phyloP scores from a whole-genome alignment of 2,797 vertebrate species.

The Erpetoichthys calabaricus region DNA sequence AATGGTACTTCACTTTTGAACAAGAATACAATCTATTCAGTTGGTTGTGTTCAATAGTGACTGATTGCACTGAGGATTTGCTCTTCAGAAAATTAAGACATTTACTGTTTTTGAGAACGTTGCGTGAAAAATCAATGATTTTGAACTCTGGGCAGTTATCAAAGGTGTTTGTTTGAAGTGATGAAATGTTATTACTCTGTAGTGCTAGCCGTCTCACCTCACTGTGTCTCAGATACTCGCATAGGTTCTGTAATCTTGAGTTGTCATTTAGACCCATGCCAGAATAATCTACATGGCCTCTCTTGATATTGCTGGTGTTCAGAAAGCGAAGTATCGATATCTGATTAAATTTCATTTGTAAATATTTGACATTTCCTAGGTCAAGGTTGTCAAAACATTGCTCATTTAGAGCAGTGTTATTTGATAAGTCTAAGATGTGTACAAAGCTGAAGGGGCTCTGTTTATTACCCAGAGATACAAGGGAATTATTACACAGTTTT shows the following conservation, averaged over 20 bases:
- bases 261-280: slow-evolving; percentile 27
- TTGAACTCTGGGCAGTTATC: slow-evolving; percentile 32
- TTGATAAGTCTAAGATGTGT: slow-evolving; percentile 40
- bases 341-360: slow-evolving; percentile 35
- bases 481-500: slow-evolving; percentile 34
- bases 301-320: slow-evolving; percentile 29
- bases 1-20: neutral
- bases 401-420: slow-evolving; percentile 28
- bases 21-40: slow-evolving; percentile 24
- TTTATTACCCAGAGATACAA: slow-evolving; percentile 33
- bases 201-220: slow-evolving; percentile 23
- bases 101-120: slow-evolving; percentile 14
- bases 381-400: slow-evolving; percentile 35
- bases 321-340: slow-evolving; percentile 35
- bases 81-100: slow-evolving; percentile 38
- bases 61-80: slow-evolving; percentile 19
- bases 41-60: slow-evolving; percentile 42
- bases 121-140: slow-evolving; percentile 37
- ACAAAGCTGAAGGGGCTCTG: slow-evolving; percentile 28
- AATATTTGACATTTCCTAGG: slow-evolving; percentile 24
- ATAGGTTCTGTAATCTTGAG: slow-evolving; percentile 22
- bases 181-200: slow-evolving; percentile 25
- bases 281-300: slow-evolving; percentile 38
- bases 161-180: slow-evolving; percentile 18
- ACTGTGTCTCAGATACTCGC: slow-evolving; percentile 8